Evolutionary conservation across 2,797 vertebrate genomes (phyloP).

Genomic region (Orientallactaga sibirica): DNA sequence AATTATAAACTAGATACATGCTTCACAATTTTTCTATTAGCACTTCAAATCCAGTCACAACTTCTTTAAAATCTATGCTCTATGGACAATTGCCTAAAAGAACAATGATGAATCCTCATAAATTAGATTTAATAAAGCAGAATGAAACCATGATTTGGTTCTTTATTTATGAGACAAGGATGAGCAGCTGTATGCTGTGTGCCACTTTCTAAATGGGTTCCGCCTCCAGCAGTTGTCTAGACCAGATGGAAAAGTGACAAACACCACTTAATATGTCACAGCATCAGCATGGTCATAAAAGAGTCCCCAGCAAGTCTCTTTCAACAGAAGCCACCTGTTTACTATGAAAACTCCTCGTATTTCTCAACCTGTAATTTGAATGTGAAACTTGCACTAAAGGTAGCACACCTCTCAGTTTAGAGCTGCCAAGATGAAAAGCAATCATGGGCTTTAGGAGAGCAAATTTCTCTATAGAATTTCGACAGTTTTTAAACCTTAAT

Average conservation of each 20-base stretch:
- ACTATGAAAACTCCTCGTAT: slow-evolving; percentile 85
- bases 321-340: slow-evolving; percentile 87
- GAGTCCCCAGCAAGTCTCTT: slow-evolving; percentile 83
- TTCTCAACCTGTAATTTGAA: slow-evolving; percentile 80
- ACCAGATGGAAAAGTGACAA: slow-evolving; percentile 88
- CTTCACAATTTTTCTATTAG: slow-evolving; percentile 83
- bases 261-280: slow-evolving; percentile 86
- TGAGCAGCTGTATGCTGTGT: slow-evolving; percentile 82
- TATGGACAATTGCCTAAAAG: slow-evolving; percentile 77
- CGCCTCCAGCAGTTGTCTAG: slow-evolving; percentile 86
- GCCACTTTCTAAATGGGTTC: slow-evolving; percentile 82
- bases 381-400: slow-evolving; percentile 81
- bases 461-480: slow-evolving; percentile 75
- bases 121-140: slow-evolving; percentile 84
- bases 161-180: slow-evolving; percentile 84
- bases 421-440: slow-evolving; percentile 75
- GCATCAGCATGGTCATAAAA: slow-evolving; percentile 85
- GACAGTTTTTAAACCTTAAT: slow-evolving; percentile 79
- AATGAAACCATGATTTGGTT: slow-evolving; percentile 81
- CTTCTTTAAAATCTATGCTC: slow-evolving; percentile 77
- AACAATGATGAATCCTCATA: slow-evolving; percentile 84
- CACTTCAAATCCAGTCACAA: slow-evolving; percentile 77
- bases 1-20: slow-evolving; percentile 75
- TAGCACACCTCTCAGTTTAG: slow-evolving; percentile 58
- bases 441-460: slow-evolving; percentile 67